These are phyloP conservation scores for Drosophila quinaria DNA, from an alignment of 2,888 invertebrate species.

Conservation along the genomic window DNA sequence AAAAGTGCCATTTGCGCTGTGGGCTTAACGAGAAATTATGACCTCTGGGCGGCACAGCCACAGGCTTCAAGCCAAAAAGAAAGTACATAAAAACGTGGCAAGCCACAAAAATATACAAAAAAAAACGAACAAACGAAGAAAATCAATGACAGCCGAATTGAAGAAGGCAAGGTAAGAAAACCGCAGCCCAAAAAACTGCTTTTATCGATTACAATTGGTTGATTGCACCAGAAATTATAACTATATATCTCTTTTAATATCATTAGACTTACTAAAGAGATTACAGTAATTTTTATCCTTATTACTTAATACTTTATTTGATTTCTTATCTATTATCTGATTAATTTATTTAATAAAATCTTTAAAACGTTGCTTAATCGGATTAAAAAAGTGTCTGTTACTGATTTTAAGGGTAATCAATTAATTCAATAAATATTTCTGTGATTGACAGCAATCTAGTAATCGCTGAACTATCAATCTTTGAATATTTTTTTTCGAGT, in stretches of 20 bases:
- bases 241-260: not conserved
- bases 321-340: no score
- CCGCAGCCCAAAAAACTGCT: not conserved
- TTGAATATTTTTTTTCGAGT: not conserved
- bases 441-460: not conserved
- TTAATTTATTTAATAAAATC: not conserved
- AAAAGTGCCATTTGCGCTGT: constrained; percentile 83
- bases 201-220: constrained; percentile 7
- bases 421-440: not conserved
- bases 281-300: no score
- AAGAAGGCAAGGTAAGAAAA: constrained; percentile 4
- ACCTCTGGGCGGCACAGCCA: constrained; percentile 59
- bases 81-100: constrained; percentile 44
- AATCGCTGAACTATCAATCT: not conserved
- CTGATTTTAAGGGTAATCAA: not conserved
- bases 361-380: no score
- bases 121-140: not conserved
- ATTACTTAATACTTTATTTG: no score
- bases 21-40: constrained; percentile 84
- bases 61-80: constrained; percentile 28
- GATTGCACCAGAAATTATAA: not conserved
- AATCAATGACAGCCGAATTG: constrained; percentile 10
- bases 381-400: no score
- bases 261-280: no score
- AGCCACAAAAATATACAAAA: constrained; percentile 10